Percentiles rank a stretch among this genome's conserved stretches.
These are phyloP conservation scores for Amorpha juglandis DNA, from an alignment of 2,888 invertebrate species.

Conservation along the genomic window DNA sequence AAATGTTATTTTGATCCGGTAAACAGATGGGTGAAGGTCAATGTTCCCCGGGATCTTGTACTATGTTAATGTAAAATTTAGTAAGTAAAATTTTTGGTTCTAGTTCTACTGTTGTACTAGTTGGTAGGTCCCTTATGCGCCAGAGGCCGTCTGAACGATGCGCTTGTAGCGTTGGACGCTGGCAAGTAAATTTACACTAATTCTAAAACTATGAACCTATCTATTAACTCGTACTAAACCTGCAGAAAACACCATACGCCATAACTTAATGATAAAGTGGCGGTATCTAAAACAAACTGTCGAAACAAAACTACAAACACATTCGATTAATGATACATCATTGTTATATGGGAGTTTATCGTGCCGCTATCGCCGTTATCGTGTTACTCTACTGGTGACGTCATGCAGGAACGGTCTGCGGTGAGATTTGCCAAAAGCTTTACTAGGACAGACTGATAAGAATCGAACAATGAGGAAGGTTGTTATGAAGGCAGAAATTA, in stretches of 20 bases:
- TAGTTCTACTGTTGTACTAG: no score
- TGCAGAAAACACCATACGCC: not conserved
- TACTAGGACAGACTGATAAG: not conserved
- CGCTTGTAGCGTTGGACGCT: no score
- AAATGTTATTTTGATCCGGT: no score
- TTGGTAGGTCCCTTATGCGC: no score
- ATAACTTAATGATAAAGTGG: not conserved
- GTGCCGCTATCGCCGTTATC: constrained; percentile 41
- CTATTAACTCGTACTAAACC: no score
- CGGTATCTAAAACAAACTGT: constrained; percentile 40
- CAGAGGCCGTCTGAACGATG: no score
- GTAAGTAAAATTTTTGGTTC: no score
- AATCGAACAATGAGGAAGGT: not conserved
- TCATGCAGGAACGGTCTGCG: constrained; percentile 45
- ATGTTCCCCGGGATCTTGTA: no score
- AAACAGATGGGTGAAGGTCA: no score
- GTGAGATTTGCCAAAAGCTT: constrained; percentile 29
- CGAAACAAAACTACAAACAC: constrained; percentile 58
- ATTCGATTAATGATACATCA: constrained; percentile 79
- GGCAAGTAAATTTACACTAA: no score
- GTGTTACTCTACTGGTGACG: constrained; percentile 51
- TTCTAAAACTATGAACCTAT: no score
- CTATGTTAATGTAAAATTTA: no score
- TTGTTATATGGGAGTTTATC: constrained; percentile 62
- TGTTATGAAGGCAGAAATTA: not conserved